A percentile compares a stretch with the other conserved stretches of the same genome.
These are phyloP conservation scores for Monoplex corrugatus DNA, from an alignment of 2,888 invertebrate genomes.

Conservation along the genomic window DNA sequence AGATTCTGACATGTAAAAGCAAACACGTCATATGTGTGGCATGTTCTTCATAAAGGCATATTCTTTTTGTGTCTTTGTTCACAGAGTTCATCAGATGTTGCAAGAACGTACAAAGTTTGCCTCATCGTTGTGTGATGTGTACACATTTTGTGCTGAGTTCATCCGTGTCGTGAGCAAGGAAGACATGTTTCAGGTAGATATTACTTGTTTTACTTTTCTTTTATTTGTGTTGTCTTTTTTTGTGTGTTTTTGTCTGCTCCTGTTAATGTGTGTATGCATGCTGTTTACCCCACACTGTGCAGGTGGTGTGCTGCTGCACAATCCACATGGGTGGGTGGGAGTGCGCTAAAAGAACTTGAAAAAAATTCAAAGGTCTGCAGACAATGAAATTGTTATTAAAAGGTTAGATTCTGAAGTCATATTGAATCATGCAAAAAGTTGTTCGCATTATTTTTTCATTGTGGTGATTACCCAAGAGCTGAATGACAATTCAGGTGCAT, in stretches of 20 bases:
- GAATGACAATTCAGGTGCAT: too few species aligned
- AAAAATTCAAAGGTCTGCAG: too few species aligned
- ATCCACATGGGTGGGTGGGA: too few species aligned
- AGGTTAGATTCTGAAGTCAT: too few species aligned
- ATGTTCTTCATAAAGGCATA: too few species aligned
- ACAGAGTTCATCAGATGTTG: slow-evolving; percentile 78
- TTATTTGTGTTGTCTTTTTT: not conserved
- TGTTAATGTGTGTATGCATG: not conserved
- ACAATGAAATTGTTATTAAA: too few species aligned
- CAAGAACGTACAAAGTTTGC: slow-evolving; percentile 76
- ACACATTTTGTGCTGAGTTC: slow-evolving; percentile 73
- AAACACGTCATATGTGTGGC: too few species aligned
- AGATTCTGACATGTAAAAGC: too few species aligned
- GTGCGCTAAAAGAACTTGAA: too few species aligned
- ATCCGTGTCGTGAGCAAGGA: slow-evolving; percentile 65
- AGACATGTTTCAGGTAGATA: slow-evolving; percentile 70
- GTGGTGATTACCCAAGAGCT: too few species aligned
- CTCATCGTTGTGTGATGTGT: slow-evolving; percentile 74
- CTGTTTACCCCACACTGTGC: not conserved
- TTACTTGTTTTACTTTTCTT: not conserved
- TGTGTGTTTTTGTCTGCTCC: slow-evolving; percentile 19
- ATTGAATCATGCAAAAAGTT: too few species aligned
- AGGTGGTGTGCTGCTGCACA: not conserved
- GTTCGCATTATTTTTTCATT: too few species aligned
- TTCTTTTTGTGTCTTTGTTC: slow-evolving; percentile 29